These are phyloP conservation scores for Agraylea sexmaculata DNA, from an alignment of 1,140 invertebrate species.

Conservation along the genomic window DNA sequence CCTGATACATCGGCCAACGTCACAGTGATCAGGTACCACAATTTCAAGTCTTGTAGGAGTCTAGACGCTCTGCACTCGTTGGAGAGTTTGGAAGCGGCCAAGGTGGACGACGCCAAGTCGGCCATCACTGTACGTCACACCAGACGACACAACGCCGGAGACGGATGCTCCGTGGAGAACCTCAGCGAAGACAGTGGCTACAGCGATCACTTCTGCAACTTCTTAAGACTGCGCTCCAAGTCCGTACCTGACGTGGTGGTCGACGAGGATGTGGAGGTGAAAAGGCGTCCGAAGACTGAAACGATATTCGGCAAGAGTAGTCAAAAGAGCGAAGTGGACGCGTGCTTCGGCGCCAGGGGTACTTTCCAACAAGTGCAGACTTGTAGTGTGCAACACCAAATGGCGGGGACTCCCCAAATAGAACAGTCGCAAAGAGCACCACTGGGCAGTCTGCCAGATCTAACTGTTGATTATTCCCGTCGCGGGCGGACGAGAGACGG, in stretches of 20 bases:
- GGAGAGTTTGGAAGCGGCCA: conserved; percentile 30
- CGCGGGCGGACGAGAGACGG: conserved; percentile 14
- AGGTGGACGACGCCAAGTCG: conserved; percentile 26
- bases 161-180: conserved; percentile 54
- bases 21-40: conserved; percentile 26
- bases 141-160: conserved; percentile 19
- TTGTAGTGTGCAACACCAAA: conserved; percentile 13
- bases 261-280: conserved; percentile 18
- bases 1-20: conserved; percentile 26
- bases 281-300: conserved; percentile 16
- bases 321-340: conserved; percentile 15
- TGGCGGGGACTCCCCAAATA: conserved; percentile 14
- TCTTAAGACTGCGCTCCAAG: conserved; percentile 30
- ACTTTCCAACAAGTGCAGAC: no score
- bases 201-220: conserved; percentile 43
- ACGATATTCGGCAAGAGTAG: conserved; percentile 11
- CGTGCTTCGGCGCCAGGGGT: conserved; percentile 15
- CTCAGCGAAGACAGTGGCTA: conserved; percentile 65
- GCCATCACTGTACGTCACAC: conserved; percentile 24
- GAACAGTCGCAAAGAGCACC: conserved; percentile 24
- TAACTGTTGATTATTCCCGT: no score
- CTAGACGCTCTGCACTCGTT: conserved; percentile 39
- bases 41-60: conserved; percentile 37
- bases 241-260: conserved; percentile 33
- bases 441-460: conserved; percentile 20